Conservation (phyloP, 2,797 vertebrate genomes). For the Spheniscus humboldti region DNA sequence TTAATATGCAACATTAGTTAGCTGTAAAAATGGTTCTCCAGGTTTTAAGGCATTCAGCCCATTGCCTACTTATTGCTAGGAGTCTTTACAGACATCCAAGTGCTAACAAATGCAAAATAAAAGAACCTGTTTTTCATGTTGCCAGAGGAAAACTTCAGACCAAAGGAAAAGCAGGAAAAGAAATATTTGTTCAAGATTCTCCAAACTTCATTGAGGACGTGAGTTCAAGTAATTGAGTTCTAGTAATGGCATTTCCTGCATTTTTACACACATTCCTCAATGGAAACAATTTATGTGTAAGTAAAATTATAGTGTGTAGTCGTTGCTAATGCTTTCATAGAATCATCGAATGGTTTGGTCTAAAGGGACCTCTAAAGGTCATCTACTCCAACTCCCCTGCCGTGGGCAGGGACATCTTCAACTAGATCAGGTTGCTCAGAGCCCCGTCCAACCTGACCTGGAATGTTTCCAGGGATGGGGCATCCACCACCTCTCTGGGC, state of each 20-base stretch:
- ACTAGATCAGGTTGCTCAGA: neutral
- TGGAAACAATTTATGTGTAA: neutral
- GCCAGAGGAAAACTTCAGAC: neutral
- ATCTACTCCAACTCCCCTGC: neutral
- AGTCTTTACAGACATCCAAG: slow-evolving; percentile 1
- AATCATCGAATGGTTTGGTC: neutral
- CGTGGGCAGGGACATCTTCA: neutral
- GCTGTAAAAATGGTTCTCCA: slow-evolving; percentile 32
- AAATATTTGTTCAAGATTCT: slow-evolving; percentile 14
- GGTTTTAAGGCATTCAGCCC: slow-evolving; percentile 12
- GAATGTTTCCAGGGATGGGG: no score
- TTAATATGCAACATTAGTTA: slow-evolving; percentile 13
- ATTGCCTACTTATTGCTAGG: slow-evolving; percentile 13
- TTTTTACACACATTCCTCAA: neutral
- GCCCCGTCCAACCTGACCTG: no score
- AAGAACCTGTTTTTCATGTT: slow-evolving; percentile 18
- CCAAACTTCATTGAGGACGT: neutral
- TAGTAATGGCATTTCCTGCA: neutral
- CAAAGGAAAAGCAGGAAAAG: neutral
- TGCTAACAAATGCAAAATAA: slow-evolving; percentile 11
- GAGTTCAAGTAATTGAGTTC: neutral
- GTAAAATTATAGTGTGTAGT: neutral
- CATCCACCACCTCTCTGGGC: neutral
- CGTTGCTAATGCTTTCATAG: neutral
- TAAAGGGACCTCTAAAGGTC: neutral